These are phyloP conservation scores for Tolypeutes matacus DNA, from an alignment of 2,797 vertebrate genomes.

Conservation along the genomic window DNA sequence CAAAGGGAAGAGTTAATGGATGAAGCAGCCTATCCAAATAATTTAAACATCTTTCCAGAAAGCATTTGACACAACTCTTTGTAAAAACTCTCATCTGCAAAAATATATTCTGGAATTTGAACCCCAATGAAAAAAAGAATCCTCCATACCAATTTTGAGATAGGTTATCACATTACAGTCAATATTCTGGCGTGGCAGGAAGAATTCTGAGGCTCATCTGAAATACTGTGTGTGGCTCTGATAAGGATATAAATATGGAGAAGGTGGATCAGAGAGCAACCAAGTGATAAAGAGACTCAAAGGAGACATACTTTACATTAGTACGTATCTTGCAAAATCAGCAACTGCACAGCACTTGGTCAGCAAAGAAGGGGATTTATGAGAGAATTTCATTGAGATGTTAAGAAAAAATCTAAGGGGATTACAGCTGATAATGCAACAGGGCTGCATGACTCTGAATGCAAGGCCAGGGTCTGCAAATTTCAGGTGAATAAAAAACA, in stretches of 20 bases:
- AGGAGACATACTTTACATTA: conserved; percentile 72
- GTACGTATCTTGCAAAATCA: conserved; percentile 81
- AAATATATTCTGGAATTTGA: conserved; percentile 71
- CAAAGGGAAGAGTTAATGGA: conserved; percentile 50
- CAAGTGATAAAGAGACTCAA: conserved; percentile 71
- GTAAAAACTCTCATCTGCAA: conserved; percentile 68
- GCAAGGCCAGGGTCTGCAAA: conserved; percentile 47
- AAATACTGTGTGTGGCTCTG: conserved; percentile 63
- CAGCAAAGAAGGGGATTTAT: conserved; percentile 82
- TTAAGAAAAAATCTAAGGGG: conserved; percentile 69
- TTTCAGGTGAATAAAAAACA: neutral
- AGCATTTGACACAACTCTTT: conserved; percentile 48
- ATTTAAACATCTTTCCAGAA: conserved; percentile 73
- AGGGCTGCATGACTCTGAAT: conserved; percentile 43
- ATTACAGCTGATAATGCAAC: conserved; percentile 61
- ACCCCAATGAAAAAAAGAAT: conserved; percentile 73
- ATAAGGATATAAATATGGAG: conserved; percentile 73
- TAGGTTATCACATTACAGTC: conserved; percentile 63
- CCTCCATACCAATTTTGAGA: conserved; percentile 70
- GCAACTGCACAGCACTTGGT: conserved; percentile 78
- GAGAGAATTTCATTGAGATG: conserved; percentile 77
- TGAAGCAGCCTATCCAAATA: conserved; percentile 33
- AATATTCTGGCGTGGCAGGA: conserved; percentile 44
- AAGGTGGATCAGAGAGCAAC: conserved; percentile 69
- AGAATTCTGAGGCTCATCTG: conserved; percentile 62